These are phyloP conservation scores for Lacerta viridis DNA, from an alignment of 2,797 vertebrate species.

Conservation along the genomic window DNA sequence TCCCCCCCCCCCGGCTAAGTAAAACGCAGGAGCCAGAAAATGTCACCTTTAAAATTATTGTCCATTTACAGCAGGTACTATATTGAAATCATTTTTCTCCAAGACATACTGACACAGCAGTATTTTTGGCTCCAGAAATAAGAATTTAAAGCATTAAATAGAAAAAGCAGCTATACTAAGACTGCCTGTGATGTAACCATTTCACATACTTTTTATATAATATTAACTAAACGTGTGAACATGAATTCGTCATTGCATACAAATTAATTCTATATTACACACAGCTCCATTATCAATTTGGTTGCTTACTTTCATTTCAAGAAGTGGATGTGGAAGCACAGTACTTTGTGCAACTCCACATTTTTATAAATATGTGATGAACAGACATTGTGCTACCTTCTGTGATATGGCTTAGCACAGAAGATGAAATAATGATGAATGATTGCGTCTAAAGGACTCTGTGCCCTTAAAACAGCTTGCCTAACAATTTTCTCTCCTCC, in stretches of 20 bases:
- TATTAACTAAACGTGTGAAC: background rate
- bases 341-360: background rate
- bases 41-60: constrained; percentile 70
- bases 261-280: background rate
- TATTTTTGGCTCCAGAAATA: constrained; percentile 58
- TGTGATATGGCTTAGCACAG: constrained; percentile 11
- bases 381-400: constrained; percentile 13
- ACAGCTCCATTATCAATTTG: background rate
- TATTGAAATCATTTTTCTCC: constrained; percentile 66
- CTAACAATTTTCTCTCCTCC: constrained; percentile 4
- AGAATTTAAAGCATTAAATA: constrained; percentile 56
- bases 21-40: constrained; percentile 64
- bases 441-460: background rate
- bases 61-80: constrained; percentile 67
- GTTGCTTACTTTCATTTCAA: constrained; percentile 20
- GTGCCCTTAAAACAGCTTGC: constrained; percentile 37
- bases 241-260: background rate
- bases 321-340: background rate
- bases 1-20: background rate
- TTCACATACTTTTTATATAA: constrained; percentile 27
- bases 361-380: background rate
- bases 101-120: constrained; percentile 55
- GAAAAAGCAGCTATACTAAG: constrained; percentile 45
- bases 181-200: constrained; percentile 45
- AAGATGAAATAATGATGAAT: constrained; percentile 23